A percentile compares a stretch with the other conserved stretches of the same genome.
phyloP scores from a whole-genome alignment of 2,797 vertebrate species.

The Syndactyla subalaris region DNA sequence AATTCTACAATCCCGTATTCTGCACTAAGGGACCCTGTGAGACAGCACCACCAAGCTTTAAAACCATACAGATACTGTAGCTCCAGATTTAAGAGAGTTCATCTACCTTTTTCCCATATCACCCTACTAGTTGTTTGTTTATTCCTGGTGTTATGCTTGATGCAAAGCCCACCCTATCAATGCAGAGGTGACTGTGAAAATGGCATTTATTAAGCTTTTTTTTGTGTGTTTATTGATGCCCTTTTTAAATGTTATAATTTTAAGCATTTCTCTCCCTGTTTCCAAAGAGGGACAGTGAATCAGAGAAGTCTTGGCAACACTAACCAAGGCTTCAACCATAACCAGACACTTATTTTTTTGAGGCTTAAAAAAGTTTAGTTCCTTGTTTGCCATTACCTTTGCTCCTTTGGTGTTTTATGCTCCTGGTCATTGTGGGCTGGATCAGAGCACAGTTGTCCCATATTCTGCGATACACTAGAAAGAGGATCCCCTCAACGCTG shows the following conservation, averaged over 20 bases:
- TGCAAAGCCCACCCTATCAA: background rate
- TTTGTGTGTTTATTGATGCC: background rate
- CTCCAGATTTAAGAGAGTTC: background rate
- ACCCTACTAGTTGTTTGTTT: background rate
- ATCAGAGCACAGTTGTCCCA: background rate
- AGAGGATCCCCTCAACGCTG: background rate
- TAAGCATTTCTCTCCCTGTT: background rate
- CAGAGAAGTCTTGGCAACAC: background rate
- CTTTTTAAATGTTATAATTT: background rate
- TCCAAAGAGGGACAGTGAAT: background rate
- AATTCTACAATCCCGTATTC: background rate
- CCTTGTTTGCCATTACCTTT: background rate
- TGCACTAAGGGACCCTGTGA: background rate
- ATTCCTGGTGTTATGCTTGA: background rate
- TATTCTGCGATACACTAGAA: background rate
- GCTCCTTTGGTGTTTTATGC: background rate
- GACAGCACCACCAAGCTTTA: background rate
- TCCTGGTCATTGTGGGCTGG: background rate
- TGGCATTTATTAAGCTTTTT: background rate
- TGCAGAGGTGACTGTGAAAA: background rate
- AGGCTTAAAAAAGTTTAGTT: background rate
- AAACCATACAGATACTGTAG: background rate
- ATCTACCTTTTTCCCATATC: background rate
- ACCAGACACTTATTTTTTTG: background rate
- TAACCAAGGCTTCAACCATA: background rate